Percentiles rank a stretch among this genome's conserved stretches.
Evolutionary conservation across 2,113 vertebrate species (phyloP).

Genomic region (Xyliphius kryptos): DNA sequence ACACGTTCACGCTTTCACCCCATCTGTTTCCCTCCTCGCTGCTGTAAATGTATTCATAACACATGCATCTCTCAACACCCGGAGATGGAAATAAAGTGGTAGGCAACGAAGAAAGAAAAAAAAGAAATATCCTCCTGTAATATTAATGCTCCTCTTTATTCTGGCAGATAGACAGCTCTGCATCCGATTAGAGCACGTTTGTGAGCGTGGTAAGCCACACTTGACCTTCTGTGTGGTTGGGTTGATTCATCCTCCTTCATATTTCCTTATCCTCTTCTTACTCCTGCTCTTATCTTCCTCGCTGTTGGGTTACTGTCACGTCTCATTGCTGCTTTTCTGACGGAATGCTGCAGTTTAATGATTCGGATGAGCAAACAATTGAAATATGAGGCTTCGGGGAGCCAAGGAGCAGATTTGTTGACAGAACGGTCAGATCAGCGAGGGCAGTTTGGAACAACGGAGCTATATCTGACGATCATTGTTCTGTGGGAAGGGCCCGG

Average conservation of each 20-base stretch:
- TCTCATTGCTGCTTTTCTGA: no score
- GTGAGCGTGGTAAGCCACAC: background rate
- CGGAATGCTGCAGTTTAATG: no score
- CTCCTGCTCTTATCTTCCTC: constrained; percentile 24
- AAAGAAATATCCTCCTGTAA: constrained; percentile 8
- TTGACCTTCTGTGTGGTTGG: constrained; percentile 46
- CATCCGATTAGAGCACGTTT: constrained; percentile 28
- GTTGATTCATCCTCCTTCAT: constrained; percentile 42
- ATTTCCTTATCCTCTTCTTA: constrained; percentile 24
- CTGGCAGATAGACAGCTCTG: constrained; percentile 25
- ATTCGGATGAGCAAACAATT: no score
- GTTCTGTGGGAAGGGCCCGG: no score
- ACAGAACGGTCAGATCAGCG: no score
- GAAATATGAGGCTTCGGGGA: no score
- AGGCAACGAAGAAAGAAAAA: background rate
- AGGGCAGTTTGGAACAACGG: no score
- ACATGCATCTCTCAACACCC: constrained; percentile 36
- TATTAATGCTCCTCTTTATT: constrained; percentile 28
- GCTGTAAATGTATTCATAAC: constrained; percentile 18
- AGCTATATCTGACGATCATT: no score
- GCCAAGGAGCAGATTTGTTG: no score
- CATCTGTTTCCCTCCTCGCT: constrained; percentile 11
- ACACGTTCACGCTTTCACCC: constrained; percentile 24
- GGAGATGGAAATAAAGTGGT: background rate
- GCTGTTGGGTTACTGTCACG: constrained; percentile 40